A percentile compares a stretch with the other conserved stretches of the same genome.
Evolutionary conservation across 2,888 invertebrate species (phyloP).

Genomic region (Steromphala cineraria): DNA sequence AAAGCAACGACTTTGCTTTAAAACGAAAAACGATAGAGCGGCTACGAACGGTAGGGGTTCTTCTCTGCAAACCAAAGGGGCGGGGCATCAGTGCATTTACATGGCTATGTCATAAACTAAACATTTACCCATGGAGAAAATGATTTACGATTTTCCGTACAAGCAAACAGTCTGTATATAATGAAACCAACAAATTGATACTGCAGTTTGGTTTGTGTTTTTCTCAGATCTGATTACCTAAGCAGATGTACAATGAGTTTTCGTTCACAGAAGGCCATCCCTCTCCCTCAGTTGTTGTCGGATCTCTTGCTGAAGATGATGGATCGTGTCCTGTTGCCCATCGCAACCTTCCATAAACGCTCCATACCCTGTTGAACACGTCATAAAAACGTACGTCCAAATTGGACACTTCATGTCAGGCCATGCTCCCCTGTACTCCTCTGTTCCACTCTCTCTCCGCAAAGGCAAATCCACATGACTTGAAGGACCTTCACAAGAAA

Average conservation of each 20-base stretch:
- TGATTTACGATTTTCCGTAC: conserved; percentile 9
- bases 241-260: conserved; percentile 3
- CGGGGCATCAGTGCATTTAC: not conserved
- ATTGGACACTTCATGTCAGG: too few species aligned
- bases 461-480: not conserved
- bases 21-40: not conserved
- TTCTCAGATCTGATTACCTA: not conserved
- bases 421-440: too few species aligned
- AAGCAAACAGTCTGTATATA: conserved; percentile 20
- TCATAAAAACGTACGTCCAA: too few species aligned
- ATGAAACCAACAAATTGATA: conserved; percentile 13
- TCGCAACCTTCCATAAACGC: too few species aligned
- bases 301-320: too few species aligned
- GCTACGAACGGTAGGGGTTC: not conserved
- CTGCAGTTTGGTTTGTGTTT: conserved; percentile 9
- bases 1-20: conserved; percentile 4
- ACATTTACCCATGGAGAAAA: not conserved
- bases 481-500: not conserved
- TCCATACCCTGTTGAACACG: too few species aligned
- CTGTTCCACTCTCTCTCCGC: too few species aligned
- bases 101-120: not conserved
- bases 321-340: too few species aligned
- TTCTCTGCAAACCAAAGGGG: not conserved
- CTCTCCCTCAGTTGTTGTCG: not conserved
- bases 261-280: not conserved